These are phyloP conservation scores for Chrysolina americana DNA, from an alignment of 2,888 invertebrate genomes.

Conservation along the genomic window DNA sequence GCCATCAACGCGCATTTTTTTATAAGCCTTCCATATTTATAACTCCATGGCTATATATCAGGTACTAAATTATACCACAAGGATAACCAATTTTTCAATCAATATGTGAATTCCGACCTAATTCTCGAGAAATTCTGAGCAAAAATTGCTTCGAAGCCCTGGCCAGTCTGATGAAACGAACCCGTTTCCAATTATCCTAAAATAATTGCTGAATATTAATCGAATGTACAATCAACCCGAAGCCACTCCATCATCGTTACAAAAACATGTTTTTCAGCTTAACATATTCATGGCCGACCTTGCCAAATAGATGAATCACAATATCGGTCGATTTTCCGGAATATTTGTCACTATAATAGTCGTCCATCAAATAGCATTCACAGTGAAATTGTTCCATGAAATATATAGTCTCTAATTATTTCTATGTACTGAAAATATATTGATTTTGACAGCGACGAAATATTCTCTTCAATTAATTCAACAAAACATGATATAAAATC, in stretches of 20 bases:
- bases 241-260: constrained; percentile 14
- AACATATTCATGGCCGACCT: neutral
- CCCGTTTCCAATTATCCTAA: neutral
- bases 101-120: too few relatives aligned
- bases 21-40: too few relatives aligned
- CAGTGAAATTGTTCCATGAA: too few relatives aligned
- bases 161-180: neutral
- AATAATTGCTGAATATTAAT: constrained; percentile 14
- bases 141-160: neutral
- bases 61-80: too few relatives aligned
- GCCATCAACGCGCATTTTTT: too few relatives aligned
- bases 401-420: too few relatives aligned
- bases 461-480: too few relatives aligned
- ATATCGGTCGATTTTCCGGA: neutral
- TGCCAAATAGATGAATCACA: neutral
- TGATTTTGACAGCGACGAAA: too few relatives aligned
- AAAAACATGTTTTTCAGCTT: neutral
- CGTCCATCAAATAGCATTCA: neutral
- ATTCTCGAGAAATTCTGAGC: neutral
- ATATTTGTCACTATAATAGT: neutral
- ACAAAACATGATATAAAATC: too few relatives aligned
- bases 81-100: too few relatives aligned
- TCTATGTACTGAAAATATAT: too few relatives aligned
- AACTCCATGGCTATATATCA: too few relatives aligned
- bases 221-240: neutral